Evolutionary conservation across 2,113 vertebrate species (phyloP).

Genomic region (Scalopus aquaticus): DNA sequence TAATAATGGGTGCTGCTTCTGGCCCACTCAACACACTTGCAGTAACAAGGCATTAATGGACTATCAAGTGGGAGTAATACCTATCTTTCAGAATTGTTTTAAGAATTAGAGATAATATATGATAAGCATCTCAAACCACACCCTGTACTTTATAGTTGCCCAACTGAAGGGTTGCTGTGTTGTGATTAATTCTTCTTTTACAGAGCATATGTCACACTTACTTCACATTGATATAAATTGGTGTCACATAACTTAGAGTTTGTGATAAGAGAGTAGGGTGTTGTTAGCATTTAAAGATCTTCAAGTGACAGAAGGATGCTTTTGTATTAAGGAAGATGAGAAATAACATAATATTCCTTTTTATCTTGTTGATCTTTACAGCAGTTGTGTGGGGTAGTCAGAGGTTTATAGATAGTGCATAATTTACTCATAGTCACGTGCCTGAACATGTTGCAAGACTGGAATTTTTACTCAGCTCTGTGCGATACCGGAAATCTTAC

Average conservation of each 20-base stretch:
- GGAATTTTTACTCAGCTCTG: background rate
- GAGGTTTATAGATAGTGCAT: background rate
- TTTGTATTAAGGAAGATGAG: background rate
- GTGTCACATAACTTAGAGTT: background rate
- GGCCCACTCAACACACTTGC: background rate
- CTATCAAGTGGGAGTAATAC: background rate
- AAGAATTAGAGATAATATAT: background rate
- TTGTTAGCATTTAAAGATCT: constrained; percentile 10
- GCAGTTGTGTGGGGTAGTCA: background rate
- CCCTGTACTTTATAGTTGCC: background rate
- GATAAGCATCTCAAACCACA: background rate
- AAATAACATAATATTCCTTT: background rate
- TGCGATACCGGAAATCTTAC: background rate
- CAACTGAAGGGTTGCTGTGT: background rate
- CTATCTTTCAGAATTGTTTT: background rate
- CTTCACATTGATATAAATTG: background rate
- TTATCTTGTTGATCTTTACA: background rate
- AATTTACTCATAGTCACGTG: background rate
- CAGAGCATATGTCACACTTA: background rate
- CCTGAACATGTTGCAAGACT: background rate
- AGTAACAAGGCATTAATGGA: background rate
- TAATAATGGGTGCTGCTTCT: background rate
- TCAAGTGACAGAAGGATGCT: background rate
- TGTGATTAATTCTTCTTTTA: background rate
- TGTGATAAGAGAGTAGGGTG: background rate